phyloP scores from a whole-genome alignment of 1,140 invertebrate species.

The Danaus plexippus region DNA sequence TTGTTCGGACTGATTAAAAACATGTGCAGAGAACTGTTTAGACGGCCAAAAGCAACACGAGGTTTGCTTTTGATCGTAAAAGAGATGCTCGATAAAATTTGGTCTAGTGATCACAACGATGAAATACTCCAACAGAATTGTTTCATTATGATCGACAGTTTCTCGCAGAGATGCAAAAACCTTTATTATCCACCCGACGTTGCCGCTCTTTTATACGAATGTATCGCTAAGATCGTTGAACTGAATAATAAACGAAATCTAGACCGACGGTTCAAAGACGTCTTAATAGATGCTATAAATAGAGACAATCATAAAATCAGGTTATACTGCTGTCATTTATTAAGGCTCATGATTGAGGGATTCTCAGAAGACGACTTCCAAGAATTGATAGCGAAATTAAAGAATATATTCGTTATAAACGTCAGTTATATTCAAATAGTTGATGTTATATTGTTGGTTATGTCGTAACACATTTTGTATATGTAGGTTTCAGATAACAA shows the following conservation, averaged over 20 bases:
- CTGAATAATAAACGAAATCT: constrained; percentile 27
- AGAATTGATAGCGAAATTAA: constrained; percentile 25
- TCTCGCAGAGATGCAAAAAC: constrained; percentile 42
- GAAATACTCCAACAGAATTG: constrained; percentile 43
- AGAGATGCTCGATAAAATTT: constrained; percentile 39
- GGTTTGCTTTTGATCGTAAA: constrained; percentile 35
- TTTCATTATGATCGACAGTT: constrained; percentile 55
- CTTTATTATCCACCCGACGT: constrained; percentile 44
- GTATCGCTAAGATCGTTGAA: constrained; percentile 40
- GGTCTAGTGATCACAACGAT: constrained; percentile 21
- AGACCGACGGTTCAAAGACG: constrained; percentile 26
- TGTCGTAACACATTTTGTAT: no score
- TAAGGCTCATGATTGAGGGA: constrained; percentile 28
- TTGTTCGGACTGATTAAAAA: constrained; percentile 45
- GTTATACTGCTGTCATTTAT: constrained; percentile 51
- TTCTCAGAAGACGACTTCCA: constrained; percentile 31
- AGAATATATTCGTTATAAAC: constrained; percentile 43
- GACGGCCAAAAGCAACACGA: constrained; percentile 37
- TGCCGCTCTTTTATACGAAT: constrained; percentile 46
- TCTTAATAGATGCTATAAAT: constrained; percentile 34
- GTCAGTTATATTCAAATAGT: constrained; percentile 27
- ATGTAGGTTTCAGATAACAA: constrained; percentile 43
- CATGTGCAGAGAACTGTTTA: constrained; percentile 49
- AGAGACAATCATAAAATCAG: constrained; percentile 43
- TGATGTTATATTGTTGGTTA: neutral